phyloP scores from a whole-genome alignment of 2,113 vertebrate genomes.

The Mirza zaza region DNA sequence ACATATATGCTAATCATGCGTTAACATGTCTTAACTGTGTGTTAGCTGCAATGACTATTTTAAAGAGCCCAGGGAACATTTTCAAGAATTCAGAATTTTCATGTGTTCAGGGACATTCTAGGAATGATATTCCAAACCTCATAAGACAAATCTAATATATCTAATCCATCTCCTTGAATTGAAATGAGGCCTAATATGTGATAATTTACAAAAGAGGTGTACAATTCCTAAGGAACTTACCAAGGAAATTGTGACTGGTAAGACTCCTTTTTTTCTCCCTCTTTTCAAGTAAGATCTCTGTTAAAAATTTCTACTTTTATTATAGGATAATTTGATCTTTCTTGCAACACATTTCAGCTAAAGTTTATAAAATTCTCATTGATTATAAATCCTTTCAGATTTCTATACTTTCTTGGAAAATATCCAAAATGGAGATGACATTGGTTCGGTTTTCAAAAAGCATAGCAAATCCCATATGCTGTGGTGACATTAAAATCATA shows the following conservation, averaged over 20 bases:
- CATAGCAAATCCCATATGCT: not conserved
- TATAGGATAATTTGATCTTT: not conserved
- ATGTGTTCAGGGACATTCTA: not conserved
- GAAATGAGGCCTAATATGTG: not conserved
- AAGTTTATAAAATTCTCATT: not conserved
- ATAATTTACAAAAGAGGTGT: not conserved
- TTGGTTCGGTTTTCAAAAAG: not conserved
- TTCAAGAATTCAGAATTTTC: not conserved
- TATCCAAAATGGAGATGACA: not conserved
- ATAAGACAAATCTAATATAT: not conserved
- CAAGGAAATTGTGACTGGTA: not conserved
- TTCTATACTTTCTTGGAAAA: not conserved
- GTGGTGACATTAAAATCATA: not conserved
- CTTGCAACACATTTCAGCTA: not conserved
- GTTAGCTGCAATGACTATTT: not conserved
- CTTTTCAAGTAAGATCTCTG: not conserved
- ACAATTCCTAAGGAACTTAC: not conserved
- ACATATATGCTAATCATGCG: not conserved
- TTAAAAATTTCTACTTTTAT: not conserved
- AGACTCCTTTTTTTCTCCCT: not conserved
- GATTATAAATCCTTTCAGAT: not conserved
- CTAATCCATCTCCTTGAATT: not conserved
- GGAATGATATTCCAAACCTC: not conserved
- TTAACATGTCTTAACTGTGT: not conserved
- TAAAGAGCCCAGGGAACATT: not conserved